Percentiles rank a stretch among this genome's conserved stretches.
phyloP scores from a whole-genome alignment of 2,797 vertebrate genomes.

The Enteromius paludinosus region DNA sequence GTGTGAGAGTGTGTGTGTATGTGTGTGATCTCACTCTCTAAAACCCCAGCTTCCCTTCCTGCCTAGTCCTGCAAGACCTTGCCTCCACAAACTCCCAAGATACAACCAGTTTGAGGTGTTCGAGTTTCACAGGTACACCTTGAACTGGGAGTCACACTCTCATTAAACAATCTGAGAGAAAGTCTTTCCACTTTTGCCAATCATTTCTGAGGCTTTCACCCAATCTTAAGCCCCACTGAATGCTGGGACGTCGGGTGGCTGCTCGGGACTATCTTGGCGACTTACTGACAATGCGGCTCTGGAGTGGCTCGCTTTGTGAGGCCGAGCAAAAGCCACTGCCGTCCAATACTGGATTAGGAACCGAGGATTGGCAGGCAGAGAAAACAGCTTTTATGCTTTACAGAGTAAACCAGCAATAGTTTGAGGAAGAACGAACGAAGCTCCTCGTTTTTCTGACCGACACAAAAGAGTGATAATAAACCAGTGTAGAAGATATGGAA shows the following conservation, averaged over 20 bases:
- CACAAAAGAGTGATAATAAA: not conserved
- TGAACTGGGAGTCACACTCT: not conserved
- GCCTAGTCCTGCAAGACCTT: constrained; percentile 46
- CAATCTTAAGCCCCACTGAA: constrained; percentile 29
- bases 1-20: constrained; percentile 30
- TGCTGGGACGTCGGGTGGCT: not conserved
- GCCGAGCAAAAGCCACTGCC: constrained; percentile 29
- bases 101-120: not conserved
- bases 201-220: constrained; percentile 27
- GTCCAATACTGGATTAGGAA: constrained; percentile 54
- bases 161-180: constrained; percentile 5
- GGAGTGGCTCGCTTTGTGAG: constrained; percentile 34
- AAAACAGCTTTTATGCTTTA: constrained; percentile 50
- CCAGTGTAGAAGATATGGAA: constrained; percentile 7
- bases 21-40: constrained; percentile 33
- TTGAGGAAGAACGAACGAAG: not conserved
- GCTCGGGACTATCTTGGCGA: constrained; percentile 3
- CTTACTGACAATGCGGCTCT: constrained; percentile 6
- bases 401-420: constrained; percentile 34
- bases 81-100: constrained; percentile 5
- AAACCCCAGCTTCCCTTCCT: constrained; percentile 30
- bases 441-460: not conserved
- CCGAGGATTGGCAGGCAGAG: constrained; percentile 43
- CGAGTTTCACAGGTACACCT: constrained; percentile 17
- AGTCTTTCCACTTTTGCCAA: not conserved